Percentiles rank a stretch among this genome's conserved stretches.
Conservation (phyloP, 2,888 invertebrate species). For the Neuroscelio doddi region DNA sequence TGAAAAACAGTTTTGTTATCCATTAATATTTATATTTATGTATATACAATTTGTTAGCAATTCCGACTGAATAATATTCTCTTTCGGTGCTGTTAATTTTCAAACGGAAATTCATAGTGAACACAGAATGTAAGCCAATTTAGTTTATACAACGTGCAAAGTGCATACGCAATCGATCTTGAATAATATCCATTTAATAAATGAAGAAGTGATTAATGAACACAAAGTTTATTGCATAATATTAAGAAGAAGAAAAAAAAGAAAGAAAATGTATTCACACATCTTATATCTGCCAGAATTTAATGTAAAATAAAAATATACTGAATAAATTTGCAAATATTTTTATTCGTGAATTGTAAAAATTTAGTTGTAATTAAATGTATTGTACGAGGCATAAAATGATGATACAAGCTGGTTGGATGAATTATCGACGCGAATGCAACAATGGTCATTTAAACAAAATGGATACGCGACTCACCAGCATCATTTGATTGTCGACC, state of each 20-base stretch:
- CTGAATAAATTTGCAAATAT: too few species aligned
- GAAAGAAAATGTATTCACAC: too few species aligned
- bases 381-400: not conserved
- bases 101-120: not conserved
- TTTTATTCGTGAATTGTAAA: too few species aligned
- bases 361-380: too few species aligned
- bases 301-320: too few species aligned
- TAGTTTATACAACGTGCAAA: conserved; percentile 8
- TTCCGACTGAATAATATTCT: too few species aligned
- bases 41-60: too few species aligned
- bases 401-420: not conserved
- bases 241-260: too few species aligned
- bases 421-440: not conserved
- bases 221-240: too few species aligned
- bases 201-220: not conserved
- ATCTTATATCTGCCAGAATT: too few species aligned
- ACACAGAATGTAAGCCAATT: conserved; percentile 5
- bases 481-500: conserved; percentile 68
- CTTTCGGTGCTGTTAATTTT: not conserved
- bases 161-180: conserved; percentile 4
- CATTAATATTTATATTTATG: too few species aligned
- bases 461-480: conserved; percentile 56
- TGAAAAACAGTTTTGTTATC: too few species aligned
- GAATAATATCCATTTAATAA: not conserved
- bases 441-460: not conserved